Evolutionary conservation across 2,888 invertebrate species (phyloP).

Genomic region (Desoria tigrina): DNA sequence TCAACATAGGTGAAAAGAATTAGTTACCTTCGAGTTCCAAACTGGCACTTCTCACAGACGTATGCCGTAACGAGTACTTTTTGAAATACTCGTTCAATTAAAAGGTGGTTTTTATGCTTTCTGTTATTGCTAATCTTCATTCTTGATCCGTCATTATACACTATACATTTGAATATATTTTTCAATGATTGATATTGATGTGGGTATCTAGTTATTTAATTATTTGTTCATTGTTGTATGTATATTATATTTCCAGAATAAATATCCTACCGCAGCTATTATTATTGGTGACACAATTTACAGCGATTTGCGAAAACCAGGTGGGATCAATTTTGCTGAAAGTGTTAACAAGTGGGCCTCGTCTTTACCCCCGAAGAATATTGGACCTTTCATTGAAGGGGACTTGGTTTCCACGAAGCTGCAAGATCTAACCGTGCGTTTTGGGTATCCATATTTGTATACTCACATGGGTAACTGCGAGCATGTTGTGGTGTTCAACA

Average conservation of each 20-base stretch:
- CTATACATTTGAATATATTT: no score
- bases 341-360: slow-evolving; percentile 67
- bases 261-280: slow-evolving; percentile 72
- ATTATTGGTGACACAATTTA: slow-evolving; percentile 79
- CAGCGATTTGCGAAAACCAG: slow-evolving; percentile 67
- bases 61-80: no score
- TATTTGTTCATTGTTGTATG: no score
- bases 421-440: slow-evolving; percentile 60
- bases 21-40: no score
- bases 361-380: slow-evolving; percentile 54
- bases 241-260: slow-evolving; percentile 60
- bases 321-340: slow-evolving; percentile 68
- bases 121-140: no score
- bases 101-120: no score
- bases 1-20: no score
- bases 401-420: slow-evolving; percentile 59
- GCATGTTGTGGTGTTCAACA: slow-evolving; percentile 80
- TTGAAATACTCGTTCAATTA: no score
- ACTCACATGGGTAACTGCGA: slow-evolving; percentile 87
- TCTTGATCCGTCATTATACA: no score
- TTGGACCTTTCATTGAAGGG: slow-evolving; percentile 55
- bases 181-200: no score
- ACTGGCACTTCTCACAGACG: no score
- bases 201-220: no score
- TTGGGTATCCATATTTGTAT: slow-evolving; percentile 78